Evolutionary conservation across 2,797 vertebrate species (phyloP).

Genomic region (Atherinosoma microstoma): DNA sequence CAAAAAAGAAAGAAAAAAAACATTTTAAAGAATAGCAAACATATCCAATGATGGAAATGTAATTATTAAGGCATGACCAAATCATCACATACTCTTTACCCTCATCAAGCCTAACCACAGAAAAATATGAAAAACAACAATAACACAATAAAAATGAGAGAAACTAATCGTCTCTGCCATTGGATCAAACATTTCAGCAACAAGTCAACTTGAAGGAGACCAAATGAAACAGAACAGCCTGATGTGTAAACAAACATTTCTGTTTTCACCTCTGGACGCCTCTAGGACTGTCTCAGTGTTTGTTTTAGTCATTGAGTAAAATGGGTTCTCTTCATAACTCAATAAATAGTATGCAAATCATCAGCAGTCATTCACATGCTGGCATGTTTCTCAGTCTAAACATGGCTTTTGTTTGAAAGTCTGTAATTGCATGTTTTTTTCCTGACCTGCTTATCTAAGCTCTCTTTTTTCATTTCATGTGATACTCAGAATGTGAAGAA

Average conservation of each 20-base stretch:
- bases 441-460: constrained; percentile 70
- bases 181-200: constrained; percentile 63
- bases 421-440: constrained; percentile 78
- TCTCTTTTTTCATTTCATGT: constrained; percentile 80
- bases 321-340: constrained; percentile 58
- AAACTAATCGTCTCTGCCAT: constrained; percentile 8
- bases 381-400: constrained; percentile 77
- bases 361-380: constrained; percentile 61
- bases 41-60: not conserved
- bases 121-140: constrained; percentile 52
- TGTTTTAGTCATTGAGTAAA: constrained; percentile 78
- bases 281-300: constrained; percentile 70
- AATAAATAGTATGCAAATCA: constrained; percentile 77
- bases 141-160: not conserved
- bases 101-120: constrained; percentile 55
- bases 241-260: constrained; percentile 76
- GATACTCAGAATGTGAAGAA: constrained; percentile 77
- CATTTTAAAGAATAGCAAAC: not conserved
- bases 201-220: constrained; percentile 48
- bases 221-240: constrained; percentile 59
- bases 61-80: not conserved
- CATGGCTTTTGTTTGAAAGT: constrained; percentile 69
- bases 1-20: not conserved
- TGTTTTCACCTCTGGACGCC: constrained; percentile 62
- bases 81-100: constrained; percentile 36